Base-by-base conservation (phyloP, 2,888 invertebrate genomes). In the Antheraea assamensis region DNA sequence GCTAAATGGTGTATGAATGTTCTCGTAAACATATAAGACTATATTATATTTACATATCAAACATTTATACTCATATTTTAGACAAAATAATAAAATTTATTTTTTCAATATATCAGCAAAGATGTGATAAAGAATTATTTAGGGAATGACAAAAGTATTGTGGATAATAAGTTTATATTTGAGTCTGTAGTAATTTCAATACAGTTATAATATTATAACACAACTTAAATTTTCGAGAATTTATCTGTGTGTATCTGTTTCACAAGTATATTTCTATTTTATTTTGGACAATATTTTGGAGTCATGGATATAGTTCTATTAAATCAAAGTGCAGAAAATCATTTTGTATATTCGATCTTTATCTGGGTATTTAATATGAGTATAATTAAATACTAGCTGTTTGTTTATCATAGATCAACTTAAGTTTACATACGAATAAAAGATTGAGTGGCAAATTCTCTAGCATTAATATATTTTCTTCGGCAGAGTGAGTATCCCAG, bases 1-100 rank as follows among this genome's bases (percentile, higher is more conserved):
- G 82, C 78, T 83, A 87, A 92, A 92, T 89, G 91, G 85, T 75
- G 83, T 86, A 90, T 89, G 80, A 82, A 81, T 79, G 77, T 78
- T 71, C 74, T 52, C 58, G 71, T 58, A 55, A 58, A 55, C 66
- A 64, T 68, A 70, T 73, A 58, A 70, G 55, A 70, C 55, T 61
- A 24, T 82, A 75, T 82, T 83, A 84, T n/a, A 80, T 55, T 72
- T 30, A 64, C 61, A 27, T 61, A 61, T 27, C 24, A 27, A 61
- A 13, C 13, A 2, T 30, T 30, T 3, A 30, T 17, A 64, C 17
- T 19, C 15, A 24, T 61, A 61, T 27, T 55, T 55, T n/a, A 61
- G 27, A 15, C 24, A n/a, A 58, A 24, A 58, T 61, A 15, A 61
- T 27, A 1, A 10, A 17, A 61, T 10, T 27, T 27, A 15, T 31